Evolutionary conservation across 2,888 invertebrate species (phyloP).

Genomic region (Deroplatys truncata): DNA sequence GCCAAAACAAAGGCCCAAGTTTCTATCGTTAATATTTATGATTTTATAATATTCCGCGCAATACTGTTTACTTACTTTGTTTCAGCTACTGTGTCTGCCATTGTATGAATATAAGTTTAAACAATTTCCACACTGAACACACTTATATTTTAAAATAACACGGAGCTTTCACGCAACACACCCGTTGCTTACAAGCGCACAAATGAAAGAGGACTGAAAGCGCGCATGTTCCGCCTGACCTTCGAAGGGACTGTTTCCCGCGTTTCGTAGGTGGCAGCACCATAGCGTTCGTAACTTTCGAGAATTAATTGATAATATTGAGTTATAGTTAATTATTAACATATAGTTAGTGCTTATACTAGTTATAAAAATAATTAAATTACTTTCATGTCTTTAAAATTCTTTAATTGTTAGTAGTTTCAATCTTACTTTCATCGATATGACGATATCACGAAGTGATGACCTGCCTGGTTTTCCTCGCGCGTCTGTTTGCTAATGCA

Average conservation of each 20-base stretch:
- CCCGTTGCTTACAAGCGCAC: slow-evolving; percentile 19
- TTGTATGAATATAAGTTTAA: slow-evolving; percentile 41
- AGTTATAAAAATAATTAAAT: neutral
- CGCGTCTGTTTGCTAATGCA: no score
- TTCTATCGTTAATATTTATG: slow-evolving; percentile 13
- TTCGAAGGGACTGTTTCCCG: slow-evolving; percentile 27
- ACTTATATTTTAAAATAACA: neutral
- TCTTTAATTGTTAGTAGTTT: neutral
- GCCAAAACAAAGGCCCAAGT: slow-evolving; percentile 28
- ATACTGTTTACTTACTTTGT: slow-evolving; percentile 57
- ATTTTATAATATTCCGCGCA: neutral
- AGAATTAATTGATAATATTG: neutral
- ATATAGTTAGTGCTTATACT: neutral
- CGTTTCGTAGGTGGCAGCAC: slow-evolving; percentile 21
- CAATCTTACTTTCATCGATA: neutral
- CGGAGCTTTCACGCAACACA: slow-evolving; percentile 21
- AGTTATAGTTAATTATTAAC: neutral
- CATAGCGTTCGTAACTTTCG: neutral
- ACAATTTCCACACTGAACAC: slow-evolving; percentile 11
- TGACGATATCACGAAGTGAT: neutral
- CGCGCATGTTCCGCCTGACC: slow-evolving; percentile 29
- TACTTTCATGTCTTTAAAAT: neutral
- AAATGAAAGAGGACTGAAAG: slow-evolving; percentile 27
- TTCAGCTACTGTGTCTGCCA: slow-evolving; percentile 61
- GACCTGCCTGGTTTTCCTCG: neutral